Base-by-base conservation (phyloP, 1,140 invertebrate species). In the Scaptodrosophila lebanonensis region DNA sequence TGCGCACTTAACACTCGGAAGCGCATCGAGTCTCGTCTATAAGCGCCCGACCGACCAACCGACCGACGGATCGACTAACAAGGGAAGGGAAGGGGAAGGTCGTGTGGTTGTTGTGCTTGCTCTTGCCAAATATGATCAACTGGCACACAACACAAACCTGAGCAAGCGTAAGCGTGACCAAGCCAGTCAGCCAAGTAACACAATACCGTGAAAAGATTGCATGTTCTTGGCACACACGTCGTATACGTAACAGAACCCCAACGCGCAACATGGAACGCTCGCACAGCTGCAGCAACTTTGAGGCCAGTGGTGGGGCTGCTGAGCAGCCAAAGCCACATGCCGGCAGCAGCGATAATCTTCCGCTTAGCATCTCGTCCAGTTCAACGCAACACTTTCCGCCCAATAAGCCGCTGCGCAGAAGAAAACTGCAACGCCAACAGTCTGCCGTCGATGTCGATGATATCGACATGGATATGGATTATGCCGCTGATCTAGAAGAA, bases 401-500 rank as follows among this genome's bases (percentile, higher is more conserved):
- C 40, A 63, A 42, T 29, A 82, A 76, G 16, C 75, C 76, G 22
- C 22, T 82, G 54, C 70, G 76, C 16, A 58, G 70, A 11, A 57
- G 63, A 32, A 66, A 71, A 12, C 33, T 82, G 33, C 75, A 71
- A 12, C 70, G 75, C 8, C 75, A 82, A 4, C 66, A 70, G 22
- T 51, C 65, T 2, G 30, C 71, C 18, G 25, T 60, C 1, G 66
- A 61, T 9, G 11, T 60, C 32, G 56, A 84, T 11, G 70, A 84
- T 32, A 49, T 17, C n/a, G 51, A 17, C n/a, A 44, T 8, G 13
- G 49, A 30, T 39, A 38, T 27, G 0, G 39, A 30, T 13, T 77
- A 84, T 53, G 82, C 75, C 1, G 83, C 68, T 2, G 82, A 84
- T 43, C 36, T 84, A 22, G 83, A 84, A 45, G 73, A 84, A 39